A percentile compares a stretch with the other conserved stretches of the same genome.
These are phyloP conservation scores for Meloidogyne exigua DNA, from an alignment of 1,140 invertebrate genomes.

Conservation along the genomic window DNA sequence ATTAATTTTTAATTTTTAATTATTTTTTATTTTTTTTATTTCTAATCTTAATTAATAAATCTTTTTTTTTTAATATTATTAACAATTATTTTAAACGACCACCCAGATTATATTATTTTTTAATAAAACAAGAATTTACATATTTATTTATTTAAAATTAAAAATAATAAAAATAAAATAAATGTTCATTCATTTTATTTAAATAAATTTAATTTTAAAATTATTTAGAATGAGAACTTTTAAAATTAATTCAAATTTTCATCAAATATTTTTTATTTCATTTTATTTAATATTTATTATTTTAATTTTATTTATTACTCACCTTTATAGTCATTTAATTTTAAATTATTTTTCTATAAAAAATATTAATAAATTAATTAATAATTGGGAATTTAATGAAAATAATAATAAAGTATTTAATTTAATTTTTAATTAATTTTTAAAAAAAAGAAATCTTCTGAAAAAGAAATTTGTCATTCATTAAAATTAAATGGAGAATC, in stretches of 20 bases:
- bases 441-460: not conserved
- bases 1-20: not conserved
- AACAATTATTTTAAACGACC: not conserved
- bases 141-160: no score
- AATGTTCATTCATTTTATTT: not conserved
- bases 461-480: not conserved
- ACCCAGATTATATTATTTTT: not conserved
- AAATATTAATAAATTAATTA: not conserved
- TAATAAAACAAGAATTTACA: not conserved
- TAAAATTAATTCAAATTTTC: not conserved
- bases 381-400: not conserved
- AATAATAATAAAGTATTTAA: not conserved
- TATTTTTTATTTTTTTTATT: not conserved
- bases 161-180: no score
- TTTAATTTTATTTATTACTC: not conserved
- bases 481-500: not conserved
- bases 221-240: not conserved
- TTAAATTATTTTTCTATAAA: not conserved
- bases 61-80: not conserved
- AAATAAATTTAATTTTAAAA: not conserved
- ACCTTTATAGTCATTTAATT: not conserved
- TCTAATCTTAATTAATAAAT: not conserved
- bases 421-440: no score
- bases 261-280: not conserved
- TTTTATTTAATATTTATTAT: not conserved